Evolutionary conservation across 2,888 invertebrate genomes (phyloP).

Genomic region (Acleris emargana): DNA sequence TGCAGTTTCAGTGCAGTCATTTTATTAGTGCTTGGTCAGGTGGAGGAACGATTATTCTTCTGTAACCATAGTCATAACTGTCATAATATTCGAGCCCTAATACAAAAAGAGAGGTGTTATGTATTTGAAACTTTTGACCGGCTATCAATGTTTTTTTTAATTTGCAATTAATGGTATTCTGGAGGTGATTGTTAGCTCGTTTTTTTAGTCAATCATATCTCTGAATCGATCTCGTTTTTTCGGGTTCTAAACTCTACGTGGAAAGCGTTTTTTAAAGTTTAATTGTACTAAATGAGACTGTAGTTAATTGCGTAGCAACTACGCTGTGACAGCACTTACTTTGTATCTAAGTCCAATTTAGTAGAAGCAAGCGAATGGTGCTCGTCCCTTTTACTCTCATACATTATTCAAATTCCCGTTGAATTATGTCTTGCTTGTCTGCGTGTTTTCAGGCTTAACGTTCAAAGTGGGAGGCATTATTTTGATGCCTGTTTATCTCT

Average conservation of each 20-base stretch:
- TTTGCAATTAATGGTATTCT: too few species aligned
- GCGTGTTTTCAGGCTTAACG: constrained; percentile 47
- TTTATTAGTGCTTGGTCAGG: background rate
- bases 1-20: background rate
- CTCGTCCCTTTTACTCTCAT: constrained; percentile 57
- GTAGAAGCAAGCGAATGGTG: constrained; percentile 49
- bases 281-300: background rate
- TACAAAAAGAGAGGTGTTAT: too few species aligned
- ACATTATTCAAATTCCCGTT: constrained; percentile 66
- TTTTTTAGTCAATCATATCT: too few species aligned
- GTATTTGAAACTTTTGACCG: too few species aligned
- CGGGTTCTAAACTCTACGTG: too few species aligned
- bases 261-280: background rate
- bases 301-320: constrained; percentile 6
- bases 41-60: background rate
- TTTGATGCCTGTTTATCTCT: constrained; percentile 26
- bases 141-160: too few species aligned
- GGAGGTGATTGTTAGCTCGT: too few species aligned
- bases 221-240: too few species aligned
- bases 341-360: constrained; percentile 59
- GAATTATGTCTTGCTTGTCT: constrained; percentile 55
- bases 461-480: constrained; percentile 30
- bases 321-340: constrained; percentile 45
- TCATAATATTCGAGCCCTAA: too few species aligned
- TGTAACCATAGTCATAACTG: background rate